Percentiles rank a stretch among this genome's conserved stretches.
These are phyloP conservation scores for Phainopepla nitens DNA, from an alignment of 2,113 vertebrate genomes.

Conservation along the genomic window DNA sequence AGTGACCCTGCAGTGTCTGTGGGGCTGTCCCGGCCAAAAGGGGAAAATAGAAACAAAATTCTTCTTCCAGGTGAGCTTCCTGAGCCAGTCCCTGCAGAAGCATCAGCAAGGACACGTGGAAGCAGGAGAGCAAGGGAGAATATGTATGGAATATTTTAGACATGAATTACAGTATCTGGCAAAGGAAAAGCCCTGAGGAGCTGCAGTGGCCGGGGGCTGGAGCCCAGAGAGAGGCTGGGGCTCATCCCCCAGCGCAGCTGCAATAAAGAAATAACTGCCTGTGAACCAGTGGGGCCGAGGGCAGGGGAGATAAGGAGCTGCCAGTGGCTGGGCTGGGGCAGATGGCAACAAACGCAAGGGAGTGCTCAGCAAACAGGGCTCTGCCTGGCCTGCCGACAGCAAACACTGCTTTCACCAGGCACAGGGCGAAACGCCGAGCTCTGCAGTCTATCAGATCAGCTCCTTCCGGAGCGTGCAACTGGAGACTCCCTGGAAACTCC, in stretches of 20 bases:
- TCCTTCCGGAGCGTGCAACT: not conserved
- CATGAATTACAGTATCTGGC: too few relatives aligned
- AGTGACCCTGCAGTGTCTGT: too few relatives aligned
- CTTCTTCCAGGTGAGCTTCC: not conserved
- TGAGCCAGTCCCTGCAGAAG: not conserved
- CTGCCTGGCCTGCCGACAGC: not conserved
- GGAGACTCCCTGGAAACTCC: not conserved
- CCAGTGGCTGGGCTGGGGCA: not conserved
- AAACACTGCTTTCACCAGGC: not conserved
- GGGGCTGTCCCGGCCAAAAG: not conserved
- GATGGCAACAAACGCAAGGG: not conserved
- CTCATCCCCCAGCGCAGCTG: not conserved
- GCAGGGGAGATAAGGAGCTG: not conserved
- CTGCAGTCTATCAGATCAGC: not conserved
- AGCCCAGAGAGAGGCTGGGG: not conserved
- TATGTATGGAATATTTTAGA: too few relatives aligned
- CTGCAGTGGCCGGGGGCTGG: not conserved
- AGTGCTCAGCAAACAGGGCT: not conserved
- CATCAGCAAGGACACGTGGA: rapidly evolving
- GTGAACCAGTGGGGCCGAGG: not conserved
- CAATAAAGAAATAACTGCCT: not conserved
- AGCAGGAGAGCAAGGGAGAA: not conserved
- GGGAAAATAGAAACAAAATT: rapidly evolving
- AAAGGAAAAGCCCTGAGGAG: not conserved
- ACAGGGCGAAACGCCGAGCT: not conserved